These are phyloP conservation scores for Rhopalosiphum padi DNA, from an alignment of 1,140 invertebrate species.

Conservation along the genomic window DNA sequence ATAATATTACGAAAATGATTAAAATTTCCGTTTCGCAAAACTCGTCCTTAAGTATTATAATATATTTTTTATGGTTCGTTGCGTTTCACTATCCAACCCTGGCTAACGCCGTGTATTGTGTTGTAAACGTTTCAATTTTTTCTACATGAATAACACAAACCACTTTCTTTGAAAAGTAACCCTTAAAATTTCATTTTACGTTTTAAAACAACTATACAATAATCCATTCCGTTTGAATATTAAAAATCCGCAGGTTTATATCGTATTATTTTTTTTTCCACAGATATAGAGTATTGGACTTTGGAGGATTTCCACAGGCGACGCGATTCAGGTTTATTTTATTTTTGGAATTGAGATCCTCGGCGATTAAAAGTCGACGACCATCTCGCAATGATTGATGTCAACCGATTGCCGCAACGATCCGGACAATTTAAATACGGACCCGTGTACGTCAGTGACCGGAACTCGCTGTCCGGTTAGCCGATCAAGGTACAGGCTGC, in stretches of 20 bases:
- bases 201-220: not conserved
- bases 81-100: not conserved
- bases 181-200: not conserved
- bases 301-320: not conserved
- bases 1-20: constrained; percentile 29
- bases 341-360: not conserved
- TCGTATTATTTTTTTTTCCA: not conserved
- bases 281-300: not conserved
- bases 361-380: not conserved
- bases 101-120: not conserved
- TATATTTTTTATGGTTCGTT: constrained; percentile 12
- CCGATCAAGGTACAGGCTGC: not conserved
- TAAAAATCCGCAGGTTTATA: not conserved
- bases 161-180: not conserved
- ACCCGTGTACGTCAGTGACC: not conserved
- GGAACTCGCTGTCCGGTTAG: not conserved
- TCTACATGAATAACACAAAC: constrained; percentile 25
- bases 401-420: constrained; percentile 4
- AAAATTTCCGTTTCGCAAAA: constrained; percentile 19
- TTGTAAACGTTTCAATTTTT: constrained; percentile 22
- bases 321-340: not conserved
- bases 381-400: not conserved
- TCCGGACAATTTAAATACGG: not conserved
- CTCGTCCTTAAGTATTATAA: not conserved
- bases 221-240: not conserved